Evolutionary conservation across 2,888 invertebrate genomes (phyloP), one percentile per base, ranked within the genome.

Genomic region (Hybos culiciformis): DNA sequence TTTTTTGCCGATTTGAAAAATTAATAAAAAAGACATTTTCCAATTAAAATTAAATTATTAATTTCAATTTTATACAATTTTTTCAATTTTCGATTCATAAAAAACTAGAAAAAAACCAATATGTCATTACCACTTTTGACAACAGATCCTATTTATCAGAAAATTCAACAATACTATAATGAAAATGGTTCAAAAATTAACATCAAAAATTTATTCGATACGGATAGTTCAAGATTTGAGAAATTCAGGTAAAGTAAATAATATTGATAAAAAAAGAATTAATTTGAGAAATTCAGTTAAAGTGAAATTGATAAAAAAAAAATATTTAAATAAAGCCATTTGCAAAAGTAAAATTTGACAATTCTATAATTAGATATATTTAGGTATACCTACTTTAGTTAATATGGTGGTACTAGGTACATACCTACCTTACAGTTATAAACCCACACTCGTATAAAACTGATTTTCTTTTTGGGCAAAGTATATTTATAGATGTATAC

Each of bases 201-300:
- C 56, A 87, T 97, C 56, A 74, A 75, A 50, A 74, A 87, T 49
- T 68, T 94, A 54, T 96, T 97, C 61, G 72, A 78, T 50, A 70
- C 78, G 53, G 87, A 96, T 66, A 68, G 81, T 0, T 69, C 77
- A 23, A 77, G 97, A 46, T 96, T 96, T 60, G 71, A 83, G 40
- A 90, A 88, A 65, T 91, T 79, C 71, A 92, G 88, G 94, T 93
- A 70, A 60, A 54, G 47, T 1, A 15, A 11, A 12, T 5, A 40
- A 29, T 31, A 3, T 9, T 12, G 18, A 8, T 34, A 34, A 4
- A 34, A 11, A 4, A 19, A 34, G 4, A 18, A 11, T 19, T 9
- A 6, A 7, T 7, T 19, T 12, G 5, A 3, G 12, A 19, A 34
- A 9, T 19, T 19, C 9, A 33, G 3, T 4, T n/a, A 7, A 7